Conservation (phyloP, 2,888 invertebrate species). For the Idaea dimidiata region DNA sequence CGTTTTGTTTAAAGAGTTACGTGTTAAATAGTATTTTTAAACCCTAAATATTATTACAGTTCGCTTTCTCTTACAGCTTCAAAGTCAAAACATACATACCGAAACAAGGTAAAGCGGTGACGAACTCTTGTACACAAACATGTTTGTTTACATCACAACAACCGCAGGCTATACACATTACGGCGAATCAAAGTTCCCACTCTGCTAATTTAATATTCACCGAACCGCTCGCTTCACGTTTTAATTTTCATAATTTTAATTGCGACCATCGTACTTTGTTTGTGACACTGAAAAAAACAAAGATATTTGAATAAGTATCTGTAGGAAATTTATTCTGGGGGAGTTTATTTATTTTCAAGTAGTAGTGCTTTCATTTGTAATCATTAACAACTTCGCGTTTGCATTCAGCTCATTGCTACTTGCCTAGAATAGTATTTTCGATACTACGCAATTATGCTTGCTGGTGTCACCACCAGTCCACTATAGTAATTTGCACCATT, state of each 20-base stretch:
- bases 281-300: neutral
- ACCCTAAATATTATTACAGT: no score
- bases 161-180: slow-evolving; percentile 19
- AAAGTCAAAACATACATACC: no score
- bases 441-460: no score
- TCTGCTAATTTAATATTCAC: slow-evolving; percentile 30
- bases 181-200: slow-evolving; percentile 30
- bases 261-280: slow-evolving; percentile 23
- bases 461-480: no score
- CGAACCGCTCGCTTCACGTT: slow-evolving; percentile 30
- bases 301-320: neutral
- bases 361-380: no score
- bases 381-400: no score
- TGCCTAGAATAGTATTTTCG: no score
- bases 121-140: neutral
- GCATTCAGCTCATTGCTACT: no score
- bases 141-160: neutral
- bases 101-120: neutral
- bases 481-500: no score
- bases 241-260: slow-evolving; percentile 47
- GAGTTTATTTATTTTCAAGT: neutral
- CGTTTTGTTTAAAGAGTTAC: no score
- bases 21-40: no score
- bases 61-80: no score
- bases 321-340: neutral